Evolutionary conservation across 2,113 vertebrate genomes (phyloP).

Genomic region (Phalacrocorax aristotelis): DNA sequence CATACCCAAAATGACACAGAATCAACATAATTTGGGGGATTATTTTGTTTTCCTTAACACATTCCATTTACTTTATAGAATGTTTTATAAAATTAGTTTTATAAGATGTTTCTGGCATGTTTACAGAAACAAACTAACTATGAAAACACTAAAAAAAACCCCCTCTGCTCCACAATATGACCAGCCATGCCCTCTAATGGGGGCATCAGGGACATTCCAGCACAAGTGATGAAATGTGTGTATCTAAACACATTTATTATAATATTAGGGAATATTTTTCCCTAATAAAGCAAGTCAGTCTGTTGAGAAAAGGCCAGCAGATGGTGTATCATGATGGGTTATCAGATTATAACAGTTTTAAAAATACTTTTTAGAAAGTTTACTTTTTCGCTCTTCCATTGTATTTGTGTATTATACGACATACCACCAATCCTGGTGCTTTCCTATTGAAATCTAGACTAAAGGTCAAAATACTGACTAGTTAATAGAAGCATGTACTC

Average conservation of each 20-base stretch:
- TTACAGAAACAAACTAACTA: background rate
- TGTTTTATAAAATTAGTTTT: background rate
- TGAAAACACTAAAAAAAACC: background rate
- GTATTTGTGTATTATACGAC: background rate
- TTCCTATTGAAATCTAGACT: background rate
- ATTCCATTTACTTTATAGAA: background rate
- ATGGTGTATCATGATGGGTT: rapidly evolving
- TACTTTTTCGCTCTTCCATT: background rate
- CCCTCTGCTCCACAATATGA: background rate
- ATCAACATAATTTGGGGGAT: background rate
- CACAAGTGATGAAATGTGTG: background rate
- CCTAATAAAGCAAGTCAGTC: background rate
- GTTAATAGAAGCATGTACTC: background rate
- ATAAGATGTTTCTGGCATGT: background rate
- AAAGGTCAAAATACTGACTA: background rate
- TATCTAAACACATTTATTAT: background rate
- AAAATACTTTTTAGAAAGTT: background rate
- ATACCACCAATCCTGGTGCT: background rate
- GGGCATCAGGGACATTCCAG: background rate
- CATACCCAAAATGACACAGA: background rate
- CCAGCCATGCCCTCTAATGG: background rate
- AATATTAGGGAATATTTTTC: background rate
- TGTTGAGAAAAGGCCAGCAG: background rate
- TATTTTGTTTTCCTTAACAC: background rate
- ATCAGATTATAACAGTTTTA: background rate